phyloP scores from a whole-genome alignment of 2,113 vertebrate species.

The Dendropsophus ebraccatus region DNA sequence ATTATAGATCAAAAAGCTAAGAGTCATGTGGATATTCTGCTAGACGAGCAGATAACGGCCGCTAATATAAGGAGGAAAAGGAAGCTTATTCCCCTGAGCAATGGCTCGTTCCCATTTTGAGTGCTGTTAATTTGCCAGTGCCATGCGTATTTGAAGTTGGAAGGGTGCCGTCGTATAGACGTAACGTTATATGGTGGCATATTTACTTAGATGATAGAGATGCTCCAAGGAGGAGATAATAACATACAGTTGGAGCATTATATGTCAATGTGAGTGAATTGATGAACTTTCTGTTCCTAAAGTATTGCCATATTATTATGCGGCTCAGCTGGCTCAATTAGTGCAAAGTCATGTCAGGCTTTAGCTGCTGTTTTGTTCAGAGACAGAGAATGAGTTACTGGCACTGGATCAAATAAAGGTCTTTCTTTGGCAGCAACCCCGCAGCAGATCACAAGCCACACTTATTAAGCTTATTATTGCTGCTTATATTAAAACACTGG shows the following conservation, averaged over 20 bases:
- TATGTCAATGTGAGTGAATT: conserved; percentile 22
- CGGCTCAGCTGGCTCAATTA: conserved; percentile 36
- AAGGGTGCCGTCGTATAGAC: background rate
- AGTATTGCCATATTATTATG: conserved; percentile 43
- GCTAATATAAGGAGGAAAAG: background rate
- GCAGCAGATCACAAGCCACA: conserved; percentile 26
- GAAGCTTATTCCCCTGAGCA: background rate
- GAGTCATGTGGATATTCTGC: background rate
- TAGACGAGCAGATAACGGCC: background rate
- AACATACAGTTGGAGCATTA: background rate
- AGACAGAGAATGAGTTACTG: conserved; percentile 32
- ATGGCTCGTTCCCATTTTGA: background rate
- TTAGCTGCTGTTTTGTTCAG: conserved; percentile 33
- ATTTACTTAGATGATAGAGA: background rate
- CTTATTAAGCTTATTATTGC: conserved; percentile 42
- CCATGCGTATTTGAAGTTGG: background rate
- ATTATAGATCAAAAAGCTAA: conserved; percentile 24
- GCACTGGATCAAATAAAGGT: conserved; percentile 39
- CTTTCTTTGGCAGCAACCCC: conserved; percentile 16
- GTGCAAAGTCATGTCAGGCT: conserved; percentile 33
- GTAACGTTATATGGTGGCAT: background rate
- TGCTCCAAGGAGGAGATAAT: conserved; percentile 8
- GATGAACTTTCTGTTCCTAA: conserved; percentile 29
- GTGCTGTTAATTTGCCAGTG: background rate
- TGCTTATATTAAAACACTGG: background rate